Base-by-base conservation (phyloP, 2,888 invertebrate genomes). In the Argyra leucocephala region DNA sequence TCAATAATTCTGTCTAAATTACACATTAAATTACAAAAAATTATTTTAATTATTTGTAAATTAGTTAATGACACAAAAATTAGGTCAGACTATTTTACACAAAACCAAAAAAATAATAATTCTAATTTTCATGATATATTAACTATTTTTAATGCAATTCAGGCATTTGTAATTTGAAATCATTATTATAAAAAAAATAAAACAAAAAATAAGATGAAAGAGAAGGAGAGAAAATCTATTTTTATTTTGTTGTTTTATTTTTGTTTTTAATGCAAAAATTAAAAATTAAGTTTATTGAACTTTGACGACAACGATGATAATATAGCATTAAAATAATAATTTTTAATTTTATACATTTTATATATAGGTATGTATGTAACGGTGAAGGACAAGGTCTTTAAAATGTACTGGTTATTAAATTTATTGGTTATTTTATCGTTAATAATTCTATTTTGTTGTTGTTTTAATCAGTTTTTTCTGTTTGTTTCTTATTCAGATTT, bases 61-160 rank as follows among this genome's bases (percentile, higher is more conserved):
- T 48, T 48, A 48, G 48, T 48, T 48, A 48, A 48, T 48, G 48
- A 48, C 48, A 48, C n/a, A 9, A 48, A 48, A 48, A 48, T 48
- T 48, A 5, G 48, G 48, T 48, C 48, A 48, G 18, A 48, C 2
- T 18, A 48, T 48, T 48, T 48, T 48, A 31, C 7, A 31, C 3
- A 31, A 7, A 31, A 31, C 7, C 3, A 31, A 31, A 10, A 4
- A 31, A 31, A 31, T 31, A 31, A 31, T 31, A 31, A 10, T 31
- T 12, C 9, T 10, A 4, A 4, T 6, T 31, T 31, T 31, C 12
- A 10, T 31, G 12, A 4, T 31, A 31, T 31, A 7, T 2, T 31
- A 2, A 31, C 12, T 31, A 31, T 7, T 31, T 31, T 10, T 31
- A 31, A 31, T 31, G 12, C 31, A 7, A 31, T n/a, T n/a, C n/a